Conservation (phyloP, 2,888 invertebrate species). For the Ephialtes manifestator region DNA sequence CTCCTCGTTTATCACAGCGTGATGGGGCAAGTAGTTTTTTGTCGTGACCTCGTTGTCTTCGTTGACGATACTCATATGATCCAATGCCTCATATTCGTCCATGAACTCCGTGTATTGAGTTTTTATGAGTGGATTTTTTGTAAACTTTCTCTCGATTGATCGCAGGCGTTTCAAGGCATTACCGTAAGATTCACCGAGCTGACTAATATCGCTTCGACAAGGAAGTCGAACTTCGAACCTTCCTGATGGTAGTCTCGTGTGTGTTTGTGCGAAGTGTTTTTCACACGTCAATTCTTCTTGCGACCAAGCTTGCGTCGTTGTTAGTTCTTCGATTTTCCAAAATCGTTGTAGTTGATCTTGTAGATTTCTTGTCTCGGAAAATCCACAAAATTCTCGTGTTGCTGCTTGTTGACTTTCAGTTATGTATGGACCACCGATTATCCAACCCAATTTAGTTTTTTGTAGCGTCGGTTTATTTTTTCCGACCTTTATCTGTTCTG, state of each 20-base stretch:
- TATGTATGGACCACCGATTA: constrained; percentile 43
- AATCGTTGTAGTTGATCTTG: constrained; percentile 56
- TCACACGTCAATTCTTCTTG: constrained; percentile 55
- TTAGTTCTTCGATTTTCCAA: constrained; percentile 53
- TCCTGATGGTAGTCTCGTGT: constrained; percentile 26
- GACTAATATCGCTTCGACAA: constrained; percentile 11
- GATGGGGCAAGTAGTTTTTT: constrained; percentile 76
- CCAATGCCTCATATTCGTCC: constrained; percentile 54
- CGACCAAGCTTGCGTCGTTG: constrained; percentile 1
- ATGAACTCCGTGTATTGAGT: constrained; percentile 54
- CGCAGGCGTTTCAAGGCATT: constrained; percentile 55
- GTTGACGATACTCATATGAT: constrained; percentile 18
- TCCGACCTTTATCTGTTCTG: constrained; percentile 24
- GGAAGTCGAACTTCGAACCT: constrained; percentile 52
- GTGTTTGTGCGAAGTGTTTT: constrained; percentile 46
- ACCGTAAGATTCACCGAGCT: constrained; percentile 62
- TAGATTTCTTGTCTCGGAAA: constrained; percentile 31
- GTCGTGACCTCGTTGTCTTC: not conserved
- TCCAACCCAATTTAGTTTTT: constrained; percentile 57
- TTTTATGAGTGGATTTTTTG: constrained; percentile 10
- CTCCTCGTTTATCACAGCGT: constrained; percentile 71
- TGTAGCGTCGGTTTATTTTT: constrained; percentile 46
- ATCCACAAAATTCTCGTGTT: constrained; percentile 32
- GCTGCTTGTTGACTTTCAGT: constrained; percentile 2
- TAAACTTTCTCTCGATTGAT: constrained; percentile 58